These are phyloP conservation scores for Erebia ligea DNA, from an alignment of 2,888 invertebrate genomes.

Conservation along the genomic window DNA sequence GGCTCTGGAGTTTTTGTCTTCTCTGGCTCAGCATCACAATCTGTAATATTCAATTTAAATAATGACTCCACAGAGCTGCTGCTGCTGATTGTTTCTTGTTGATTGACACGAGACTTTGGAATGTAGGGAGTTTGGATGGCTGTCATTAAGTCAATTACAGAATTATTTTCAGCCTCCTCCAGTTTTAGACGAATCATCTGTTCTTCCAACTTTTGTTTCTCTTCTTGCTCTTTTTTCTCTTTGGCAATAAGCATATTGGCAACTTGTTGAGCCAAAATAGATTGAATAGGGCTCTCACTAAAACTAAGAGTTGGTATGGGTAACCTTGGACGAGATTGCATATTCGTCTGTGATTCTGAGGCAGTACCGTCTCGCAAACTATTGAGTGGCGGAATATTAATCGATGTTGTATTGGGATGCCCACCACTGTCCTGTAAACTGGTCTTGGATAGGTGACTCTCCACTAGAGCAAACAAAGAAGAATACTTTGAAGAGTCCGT, in stretches of 20 bases:
- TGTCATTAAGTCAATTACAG: slow-evolving; percentile 64
- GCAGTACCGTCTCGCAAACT: slow-evolving; percentile 42
- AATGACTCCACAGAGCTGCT: slow-evolving; percentile 63
- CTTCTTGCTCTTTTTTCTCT: slow-evolving; percentile 59
- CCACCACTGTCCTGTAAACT: slow-evolving; percentile 52
- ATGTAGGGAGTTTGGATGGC: slow-evolving; percentile 55
- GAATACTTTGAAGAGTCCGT: slow-evolving; percentile 64
- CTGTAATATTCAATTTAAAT: slow-evolving; percentile 50
- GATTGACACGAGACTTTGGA: slow-evolving; percentile 32
- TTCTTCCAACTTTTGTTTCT: slow-evolving; percentile 52
- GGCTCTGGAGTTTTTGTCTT: slow-evolving; percentile 44
- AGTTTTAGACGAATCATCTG: slow-evolving; percentile 52
- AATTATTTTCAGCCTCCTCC: slow-evolving; percentile 51
- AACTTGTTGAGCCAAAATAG: slow-evolving; percentile 62
- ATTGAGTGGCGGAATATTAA: slow-evolving; percentile 47
- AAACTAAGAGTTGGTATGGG: slow-evolving; percentile 57
- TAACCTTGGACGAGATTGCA: slow-evolving; percentile 52
- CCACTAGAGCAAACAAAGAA: slow-evolving; percentile 66
- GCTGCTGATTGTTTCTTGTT: slow-evolving; percentile 48
- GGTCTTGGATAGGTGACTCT: slow-evolving; percentile 69
- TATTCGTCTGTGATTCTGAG: slow-evolving; percentile 54
- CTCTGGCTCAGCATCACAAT: slow-evolving; percentile 44
- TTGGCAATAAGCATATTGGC: slow-evolving; percentile 71
- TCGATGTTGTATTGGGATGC: slow-evolving; percentile 43
- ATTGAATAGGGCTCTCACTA: slow-evolving; percentile 55